Evolutionary conservation across 1,140 invertebrate species (phyloP), one percentile per base, ranked within the genome.

Genomic region (Chlorops oryzae): DNA sequence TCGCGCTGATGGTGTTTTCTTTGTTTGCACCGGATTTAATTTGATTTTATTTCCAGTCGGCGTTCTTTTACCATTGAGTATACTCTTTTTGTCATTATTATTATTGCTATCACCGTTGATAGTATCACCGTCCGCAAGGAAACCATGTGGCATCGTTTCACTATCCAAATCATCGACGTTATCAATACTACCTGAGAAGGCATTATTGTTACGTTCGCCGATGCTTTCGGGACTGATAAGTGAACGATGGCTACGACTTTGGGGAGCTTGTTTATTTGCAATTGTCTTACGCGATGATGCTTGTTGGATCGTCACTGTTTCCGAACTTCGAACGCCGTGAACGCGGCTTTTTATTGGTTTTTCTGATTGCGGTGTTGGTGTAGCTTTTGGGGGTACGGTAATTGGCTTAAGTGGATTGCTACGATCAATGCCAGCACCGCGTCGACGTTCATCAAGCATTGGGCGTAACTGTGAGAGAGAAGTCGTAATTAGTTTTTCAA

Each of bases 401-500:
- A 73, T 72, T n/a, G 87, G 87, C 59, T 88, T 84, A 13, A 90
- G 70, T 0, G 86, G 86, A 72, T 90, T 86, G 63, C 85, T 87
- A 50, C 85, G 84, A 74, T 90, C 87, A 56, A 88, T 85, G 23
- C 87, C 87, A 5, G 79, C 79, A 42, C 79, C 80, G 41, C 80
- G 80, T 23, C 86, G 77, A 13, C 86, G 76, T 59, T 88, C 86
- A 55, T 88, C 85, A 62, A 88, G 88, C 84, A 88, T 85, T 74
- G 86, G 84, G n/a, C 84, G 78, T 3, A 85, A 82, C 78, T 83
- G 13, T 5, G 15, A n/a, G n/a, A n/a, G n/a, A n/a, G n/a, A n/a
- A n/a, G n/a, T n/a, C n/a, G n/a, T n/a, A n/a, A n/a, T 46, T 34
- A 52, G 34, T 7, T 13, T n/a, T 7, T 7, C 20, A 45, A 28